Base-by-base conservation (phyloP, 2,888 invertebrate genomes). In the Hololepta plana region DNA sequence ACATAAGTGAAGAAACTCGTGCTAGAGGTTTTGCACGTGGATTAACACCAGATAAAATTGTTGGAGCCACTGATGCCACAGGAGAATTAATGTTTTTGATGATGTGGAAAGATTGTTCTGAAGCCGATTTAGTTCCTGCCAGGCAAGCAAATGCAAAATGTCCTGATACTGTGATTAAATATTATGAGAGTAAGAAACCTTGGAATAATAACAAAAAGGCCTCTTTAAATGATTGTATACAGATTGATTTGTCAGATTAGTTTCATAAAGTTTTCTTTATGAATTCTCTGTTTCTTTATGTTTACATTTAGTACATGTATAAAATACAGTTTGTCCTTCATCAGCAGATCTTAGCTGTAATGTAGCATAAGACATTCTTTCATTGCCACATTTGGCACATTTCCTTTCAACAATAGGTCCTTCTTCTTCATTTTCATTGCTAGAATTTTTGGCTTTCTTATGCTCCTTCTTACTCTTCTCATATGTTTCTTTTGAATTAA, bases 321-420 rank as follows among this genome's bases (percentile, higher is more conserved):
- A 98, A 57, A 98, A 96, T 3, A 98, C 90, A 2, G 96, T 98
- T 54, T 98, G 96, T 0, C 96, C 96, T 72, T 98, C 98, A 68
- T 98, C 96, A 11, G 95, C 96, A 0, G 95, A 95, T 39, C 96
- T 60, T 13, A 96, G 60, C 51, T 98, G 96, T 26, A 91, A 55
- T 0, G 96, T 95, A 4, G 90, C 84, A 51, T 93, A 96, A 0
- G 85, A 82, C 90, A 95, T 95, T 47, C 76, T 74, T 19, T 85
- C 77, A 47, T 88, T 71, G 2, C 74, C 76, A 60, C 96, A 98
- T 48, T 80, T 77, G 0, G 77, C 68, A 53, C 96, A 87, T 45
- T 63, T 70, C 30, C 84, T 58, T 34, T 85, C 82, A 0, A 84
- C 77, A 4, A 79, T 51, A 0, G 85, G 85, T 0, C 87, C 85